Conservation (phyloP, 2,888 invertebrate genomes). For the Nomada fucata region DNA sequence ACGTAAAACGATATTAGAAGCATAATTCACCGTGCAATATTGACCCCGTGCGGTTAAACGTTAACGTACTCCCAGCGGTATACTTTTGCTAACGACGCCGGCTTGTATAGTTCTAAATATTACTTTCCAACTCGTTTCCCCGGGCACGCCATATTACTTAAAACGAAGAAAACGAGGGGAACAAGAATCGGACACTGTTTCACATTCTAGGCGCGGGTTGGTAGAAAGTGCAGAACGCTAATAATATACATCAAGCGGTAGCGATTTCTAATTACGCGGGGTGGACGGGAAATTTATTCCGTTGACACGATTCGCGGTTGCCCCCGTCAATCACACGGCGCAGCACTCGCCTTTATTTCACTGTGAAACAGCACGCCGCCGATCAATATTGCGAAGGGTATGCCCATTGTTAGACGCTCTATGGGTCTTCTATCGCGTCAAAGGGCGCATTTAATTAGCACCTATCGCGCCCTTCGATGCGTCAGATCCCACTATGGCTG, state of each 20-base stretch:
- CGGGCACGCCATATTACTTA: neutral
- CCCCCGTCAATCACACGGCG: slow-evolving; percentile 14
- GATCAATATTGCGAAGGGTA: slow-evolving; percentile 66
- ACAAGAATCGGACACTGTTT: neutral
- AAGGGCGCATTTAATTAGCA: slow-evolving; percentile 78
- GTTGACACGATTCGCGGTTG: neutral
- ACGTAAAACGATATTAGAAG: slow-evolving; percentile 43
- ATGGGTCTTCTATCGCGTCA: slow-evolving; percentile 68
- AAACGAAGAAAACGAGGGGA: neutral
- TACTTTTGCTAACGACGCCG: slow-evolving; percentile 20
- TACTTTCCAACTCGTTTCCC: slow-evolving; percentile 18
- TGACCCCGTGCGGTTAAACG: slow-evolving; percentile 39
- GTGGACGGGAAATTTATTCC: slow-evolving; percentile 12
- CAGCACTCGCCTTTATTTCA: slow-evolving; percentile 37
- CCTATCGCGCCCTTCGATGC: slow-evolving; percentile 63
- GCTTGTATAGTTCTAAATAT: slow-evolving; percentile 11
- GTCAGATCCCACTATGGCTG: slow-evolving; percentile 32
- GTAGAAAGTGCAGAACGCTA: neutral
- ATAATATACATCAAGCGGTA: neutral
- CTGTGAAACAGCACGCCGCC: slow-evolving; percentile 22
- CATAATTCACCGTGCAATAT: slow-evolving; percentile 44
- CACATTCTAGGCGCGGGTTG: neutral
- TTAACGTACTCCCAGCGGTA: slow-evolving; percentile 21
- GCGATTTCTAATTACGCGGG: slow-evolving; percentile 3
- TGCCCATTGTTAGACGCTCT: slow-evolving; percentile 56